phyloP scores from a whole-genome alignment of 2,888 invertebrate species.

The Eilema griseolum region DNA sequence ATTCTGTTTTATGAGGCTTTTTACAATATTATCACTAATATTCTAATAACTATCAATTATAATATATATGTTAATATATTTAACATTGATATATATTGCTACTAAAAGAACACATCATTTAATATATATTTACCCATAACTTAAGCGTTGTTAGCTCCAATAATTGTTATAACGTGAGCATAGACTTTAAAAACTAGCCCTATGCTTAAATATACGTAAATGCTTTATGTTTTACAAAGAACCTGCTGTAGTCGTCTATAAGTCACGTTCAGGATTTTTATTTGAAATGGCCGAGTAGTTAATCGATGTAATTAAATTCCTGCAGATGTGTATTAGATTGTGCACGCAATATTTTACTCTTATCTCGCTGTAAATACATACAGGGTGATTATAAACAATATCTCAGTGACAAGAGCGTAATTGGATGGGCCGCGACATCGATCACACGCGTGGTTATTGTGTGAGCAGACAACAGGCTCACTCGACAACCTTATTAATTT shows the following conservation, averaged over 20 bases:
- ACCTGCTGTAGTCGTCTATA: neutral
- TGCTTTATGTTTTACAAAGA: neutral
- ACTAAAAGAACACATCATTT: no score
- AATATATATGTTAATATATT: no score
- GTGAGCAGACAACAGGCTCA: constrained; percentile 47
- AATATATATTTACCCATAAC: no score
- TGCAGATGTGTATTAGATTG: constrained; percentile 58
- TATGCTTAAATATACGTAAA: neutral
- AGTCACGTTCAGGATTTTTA: neutral
- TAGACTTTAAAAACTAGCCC: neutral
- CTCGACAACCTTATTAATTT: constrained; percentile 16
- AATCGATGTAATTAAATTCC: constrained; percentile 62
- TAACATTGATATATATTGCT: no score
- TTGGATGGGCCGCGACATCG: constrained; percentile 41
- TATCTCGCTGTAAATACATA: constrained; percentile 75
- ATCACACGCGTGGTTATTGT: constrained; percentile 54
- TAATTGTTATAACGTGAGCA: no score
- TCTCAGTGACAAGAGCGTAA: constrained; percentile 75
- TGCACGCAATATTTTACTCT: constrained; percentile 64
- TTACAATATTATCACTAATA: no score
- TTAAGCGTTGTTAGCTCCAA: no score
- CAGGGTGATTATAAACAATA: constrained; percentile 73
- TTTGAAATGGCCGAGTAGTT: constrained; percentile 42
- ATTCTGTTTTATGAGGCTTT: no score
- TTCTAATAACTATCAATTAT: no score